Conservation (phyloP, 2,888 invertebrate species). For the Meiosimyza decipiens region DNA sequence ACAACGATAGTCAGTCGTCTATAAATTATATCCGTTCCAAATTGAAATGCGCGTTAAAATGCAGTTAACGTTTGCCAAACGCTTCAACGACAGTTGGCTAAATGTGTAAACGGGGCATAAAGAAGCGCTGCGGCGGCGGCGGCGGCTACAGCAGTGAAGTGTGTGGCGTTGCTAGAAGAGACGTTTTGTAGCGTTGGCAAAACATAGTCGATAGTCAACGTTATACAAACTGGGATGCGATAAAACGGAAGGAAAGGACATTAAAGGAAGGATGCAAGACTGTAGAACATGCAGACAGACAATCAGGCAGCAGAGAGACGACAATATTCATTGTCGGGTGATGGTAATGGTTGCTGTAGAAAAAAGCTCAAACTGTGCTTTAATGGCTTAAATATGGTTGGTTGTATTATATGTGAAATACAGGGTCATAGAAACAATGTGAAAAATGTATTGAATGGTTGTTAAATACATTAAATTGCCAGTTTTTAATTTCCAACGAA, state of each 20-base stretch:
- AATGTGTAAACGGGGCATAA: not conserved
- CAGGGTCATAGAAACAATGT: too few relatives aligned
- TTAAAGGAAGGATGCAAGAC: conserved; percentile 42
- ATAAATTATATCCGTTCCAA: conserved; percentile 66
- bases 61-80: conserved; percentile 61
- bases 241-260: conserved; percentile 45
- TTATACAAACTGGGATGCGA: conserved; percentile 34
- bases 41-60: conserved; percentile 66
- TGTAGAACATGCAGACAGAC: conserved; percentile 8
- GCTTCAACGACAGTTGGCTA: conserved; percentile 2
- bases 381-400: too few relatives aligned
- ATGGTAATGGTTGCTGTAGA: too few relatives aligned
- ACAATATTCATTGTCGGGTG: too few relatives aligned
- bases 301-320: not conserved
- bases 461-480: too few relatives aligned
- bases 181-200: not conserved
- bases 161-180: not conserved
- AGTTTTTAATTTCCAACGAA: too few relatives aligned
- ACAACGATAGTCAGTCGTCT: conserved; percentile 60
- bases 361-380: too few relatives aligned
- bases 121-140: not conserved
- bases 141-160: not conserved
- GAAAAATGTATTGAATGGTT: too few relatives aligned
- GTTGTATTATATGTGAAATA: too few relatives aligned
- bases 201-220: conserved; percentile 15